Base-by-base conservation (phyloP, 2,888 invertebrate genomes). In the Caenorhabditis auriculariae region DNA sequence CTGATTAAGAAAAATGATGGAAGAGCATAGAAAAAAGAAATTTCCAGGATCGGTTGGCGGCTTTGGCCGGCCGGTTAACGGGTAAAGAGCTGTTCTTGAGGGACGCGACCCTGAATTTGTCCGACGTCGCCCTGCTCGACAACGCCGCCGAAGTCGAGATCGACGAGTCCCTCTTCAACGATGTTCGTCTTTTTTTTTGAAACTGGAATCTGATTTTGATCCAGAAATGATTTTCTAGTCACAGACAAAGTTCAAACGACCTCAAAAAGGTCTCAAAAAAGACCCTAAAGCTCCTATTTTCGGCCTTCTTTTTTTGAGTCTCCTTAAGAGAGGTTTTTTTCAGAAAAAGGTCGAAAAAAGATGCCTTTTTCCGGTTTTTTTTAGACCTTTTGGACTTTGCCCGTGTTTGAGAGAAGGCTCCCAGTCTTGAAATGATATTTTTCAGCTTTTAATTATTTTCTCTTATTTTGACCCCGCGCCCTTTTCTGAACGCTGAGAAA, bases 101-200 rank as follows among this genome's bases (percentile, higher is more conserved):
- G 54, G 96, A 98, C 83, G 90, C 89, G 64, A 90, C 93, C 1
- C 87, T 98, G 69, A 91, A 91, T 55, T 78, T 72, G 7, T 96
- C 96, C 4, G 98, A 98, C 86, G 88, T 98, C 58, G 72, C 71
- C n/a, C 51, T 81, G 37, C 69, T 79, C 24, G 76, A 75, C 29
- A 72, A 65, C 87, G 50, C 50, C 6, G 84, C 89, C 83, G 87
- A 88, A 69, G 90, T 93, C 35, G 91, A 92, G 84, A 92, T 93
- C 41, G 93, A 93, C 83, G 93, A 93, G 83, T 90, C 91, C 21
- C 84, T 94, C 19, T 94, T 93, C 82, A 74, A 55, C 23, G 69
- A 72, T 63, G 71, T 70, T 6, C 2, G 49, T n/a, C 24, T 19
- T 54, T 54, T 55, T 6, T 6, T 47, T 29, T 32, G 32, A 7